Evolutionary conservation across 2,888 invertebrate species (phyloP), one percentile per base, ranked within the genome.

Genomic region (Leistus spinibarbis): DNA sequence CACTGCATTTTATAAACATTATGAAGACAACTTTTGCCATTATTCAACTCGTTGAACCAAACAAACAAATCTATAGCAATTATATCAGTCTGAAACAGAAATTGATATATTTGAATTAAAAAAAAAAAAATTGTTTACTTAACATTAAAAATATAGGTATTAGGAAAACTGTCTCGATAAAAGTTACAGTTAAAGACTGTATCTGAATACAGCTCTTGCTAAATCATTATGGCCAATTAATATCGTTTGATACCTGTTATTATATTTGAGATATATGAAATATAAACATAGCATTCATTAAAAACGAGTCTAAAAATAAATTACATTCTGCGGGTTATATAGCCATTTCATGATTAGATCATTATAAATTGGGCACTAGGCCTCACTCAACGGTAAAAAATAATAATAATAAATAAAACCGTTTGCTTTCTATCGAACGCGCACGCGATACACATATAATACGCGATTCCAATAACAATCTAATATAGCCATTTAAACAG

Each of bases 261-360:
- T 69, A 69, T 62, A 69, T n/a, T 60, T 13, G 69, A 69, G 69
- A 69, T 69, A 69, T 69, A 69, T 69, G 69, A 69, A 69, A 69
- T 69, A 62, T 69, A 62, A 69, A 69, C 62, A 40, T 24, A 20
- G 53, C 27, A 62, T 69, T 69, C 69, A 69, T 69, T 69, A 69
- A 62, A 69, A 69, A 69, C 17, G 19, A 69, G 27, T 69, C 69
- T 69, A 62, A 69, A 62, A 69, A 69, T 69, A 69, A 69, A 69
- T 69, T 53, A 62, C 69, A 53, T 69, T 27, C 17, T 17, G 9
- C 69, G 40, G 40, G 16, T 69, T 57, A 69, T n/a, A n/a, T 69
- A 20, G 69, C 60, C 53, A 53, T 66, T 66, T 53, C 53, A 24
- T 19, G 56, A 23, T 56, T 5, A 57, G 69, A 57, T 69, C 53